phyloP scores from a whole-genome alignment of 1,140 invertebrate genomes.

The Drosophila setifemur region DNA sequence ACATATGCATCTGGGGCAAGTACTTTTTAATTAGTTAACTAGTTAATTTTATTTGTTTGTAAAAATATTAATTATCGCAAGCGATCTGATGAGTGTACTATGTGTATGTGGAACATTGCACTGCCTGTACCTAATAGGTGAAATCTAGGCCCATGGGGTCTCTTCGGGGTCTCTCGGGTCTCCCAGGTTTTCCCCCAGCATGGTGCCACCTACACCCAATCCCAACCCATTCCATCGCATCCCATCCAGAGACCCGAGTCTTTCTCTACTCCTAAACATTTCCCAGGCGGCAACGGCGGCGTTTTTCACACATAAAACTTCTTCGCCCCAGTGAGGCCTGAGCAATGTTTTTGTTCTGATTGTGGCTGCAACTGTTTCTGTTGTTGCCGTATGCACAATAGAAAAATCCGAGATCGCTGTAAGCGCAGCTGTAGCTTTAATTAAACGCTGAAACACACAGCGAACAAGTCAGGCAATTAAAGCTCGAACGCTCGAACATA shows the following conservation, averaged over 20 bases:
- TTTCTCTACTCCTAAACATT: slow-evolving; percentile 22
- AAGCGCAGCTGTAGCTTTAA: slow-evolving; percentile 67
- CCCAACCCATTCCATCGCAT: background rate
- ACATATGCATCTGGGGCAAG: too few relatives aligned
- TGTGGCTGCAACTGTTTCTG: slow-evolving; percentile 50
- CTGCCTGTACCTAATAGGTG: slow-evolving; percentile 22
- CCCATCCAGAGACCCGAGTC: slow-evolving; percentile 11
- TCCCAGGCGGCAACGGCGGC: slow-evolving; percentile 60
- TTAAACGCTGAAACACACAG: slow-evolving; percentile 69
- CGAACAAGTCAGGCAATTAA: slow-evolving; percentile 72
- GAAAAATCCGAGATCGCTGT: slow-evolving; percentile 43
- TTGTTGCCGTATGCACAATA: slow-evolving; percentile 54
- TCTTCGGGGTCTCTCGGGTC: background rate
- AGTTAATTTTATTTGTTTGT: too few relatives aligned
- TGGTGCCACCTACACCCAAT: slow-evolving; percentile 19
- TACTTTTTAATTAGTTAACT: too few relatives aligned
- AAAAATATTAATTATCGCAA: slow-evolving; percentile 27
- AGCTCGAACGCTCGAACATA: slow-evolving; percentile 57
- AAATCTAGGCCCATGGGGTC: slow-evolving; percentile 30
- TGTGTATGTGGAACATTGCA: slow-evolving; percentile 10
- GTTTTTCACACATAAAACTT: slow-evolving; percentile 72
- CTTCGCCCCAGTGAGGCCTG: slow-evolving; percentile 31
- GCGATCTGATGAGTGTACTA: background rate
- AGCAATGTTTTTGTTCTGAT: slow-evolving; percentile 50
- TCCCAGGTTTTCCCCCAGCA: slow-evolving; percentile 21